Conservation (phyloP, 30 jellyfish, hydroid and myxozoan genomes). For the Aurelia sp. region DNA sequence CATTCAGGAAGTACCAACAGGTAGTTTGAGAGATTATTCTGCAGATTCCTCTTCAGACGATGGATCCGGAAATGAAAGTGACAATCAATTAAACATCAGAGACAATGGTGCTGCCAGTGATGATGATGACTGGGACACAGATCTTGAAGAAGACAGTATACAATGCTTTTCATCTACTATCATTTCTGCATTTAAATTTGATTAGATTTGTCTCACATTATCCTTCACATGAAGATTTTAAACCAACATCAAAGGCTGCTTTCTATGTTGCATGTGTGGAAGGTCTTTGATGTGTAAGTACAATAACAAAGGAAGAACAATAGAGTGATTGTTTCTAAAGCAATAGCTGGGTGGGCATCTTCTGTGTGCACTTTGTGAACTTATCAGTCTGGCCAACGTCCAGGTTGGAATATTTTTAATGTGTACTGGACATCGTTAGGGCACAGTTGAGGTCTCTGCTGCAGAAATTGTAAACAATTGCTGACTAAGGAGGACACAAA, state of each 20-base stretch:
- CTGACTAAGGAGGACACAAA: background rate
- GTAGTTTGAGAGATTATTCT: constrained; percentile 53
- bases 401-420: background rate
- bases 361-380: no score
- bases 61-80: constrained; percentile 26
- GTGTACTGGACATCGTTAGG: background rate
- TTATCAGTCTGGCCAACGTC: background rate
- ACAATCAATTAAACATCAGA: background rate
- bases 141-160: constrained; percentile 70
- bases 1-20: constrained; percentile 57
- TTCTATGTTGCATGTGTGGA: no score
- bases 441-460: background rate
- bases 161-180: background rate
- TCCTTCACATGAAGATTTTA: background rate
- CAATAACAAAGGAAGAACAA: no score
- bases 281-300: no score
- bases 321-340: no score
- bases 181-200: background rate
- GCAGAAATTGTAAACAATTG: background rate
- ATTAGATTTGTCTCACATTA: background rate
- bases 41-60: constrained; percentile 22
- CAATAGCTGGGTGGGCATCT: no score
- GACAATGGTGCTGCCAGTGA: constrained; percentile 5
- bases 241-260: background rate
- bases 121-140: constrained; percentile 91